Conservation (phyloP, 2,113 vertebrate species). For the Daubentonia madagascariensis region DNA sequence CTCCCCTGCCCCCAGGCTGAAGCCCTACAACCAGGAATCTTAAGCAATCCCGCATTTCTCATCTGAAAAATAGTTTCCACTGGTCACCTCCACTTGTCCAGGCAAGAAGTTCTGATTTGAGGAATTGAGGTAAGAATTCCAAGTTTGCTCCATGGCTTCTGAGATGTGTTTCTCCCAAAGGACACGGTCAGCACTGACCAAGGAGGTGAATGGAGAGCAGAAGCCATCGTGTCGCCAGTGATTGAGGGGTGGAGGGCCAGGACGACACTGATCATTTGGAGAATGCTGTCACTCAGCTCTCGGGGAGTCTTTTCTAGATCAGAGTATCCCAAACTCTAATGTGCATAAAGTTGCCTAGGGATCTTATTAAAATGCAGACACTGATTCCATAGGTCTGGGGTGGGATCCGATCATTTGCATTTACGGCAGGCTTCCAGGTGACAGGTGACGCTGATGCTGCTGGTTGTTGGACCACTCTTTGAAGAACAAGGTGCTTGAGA, state of each 20-base stretch:
- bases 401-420: background rate
- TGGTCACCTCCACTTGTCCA: background rate
- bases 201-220: background rate
- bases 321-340: fast-evolving
- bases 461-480: background rate
- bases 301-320: background rate
- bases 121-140: background rate
- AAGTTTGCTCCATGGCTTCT: background rate
- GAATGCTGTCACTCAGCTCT: background rate
- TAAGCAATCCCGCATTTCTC: background rate
- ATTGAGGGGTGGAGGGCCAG: background rate
- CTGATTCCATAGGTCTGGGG: background rate
- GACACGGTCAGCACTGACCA: background rate
- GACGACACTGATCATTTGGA: background rate
- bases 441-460: too few species aligned
- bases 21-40: background rate
- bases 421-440: background rate
- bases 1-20: background rate
- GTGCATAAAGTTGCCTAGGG: background rate
- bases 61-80: background rate
- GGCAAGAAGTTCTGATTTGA: slow-evolving; percentile 3
- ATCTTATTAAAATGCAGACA: background rate
- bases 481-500: background rate
- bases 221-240: too few species aligned
- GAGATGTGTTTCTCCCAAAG: background rate